A percentile compares a stretch with the other conserved stretches of the same genome.
phyloP scores from a whole-genome alignment of 1,140 invertebrate species.

The Brachionus plicatilis region DNA sequence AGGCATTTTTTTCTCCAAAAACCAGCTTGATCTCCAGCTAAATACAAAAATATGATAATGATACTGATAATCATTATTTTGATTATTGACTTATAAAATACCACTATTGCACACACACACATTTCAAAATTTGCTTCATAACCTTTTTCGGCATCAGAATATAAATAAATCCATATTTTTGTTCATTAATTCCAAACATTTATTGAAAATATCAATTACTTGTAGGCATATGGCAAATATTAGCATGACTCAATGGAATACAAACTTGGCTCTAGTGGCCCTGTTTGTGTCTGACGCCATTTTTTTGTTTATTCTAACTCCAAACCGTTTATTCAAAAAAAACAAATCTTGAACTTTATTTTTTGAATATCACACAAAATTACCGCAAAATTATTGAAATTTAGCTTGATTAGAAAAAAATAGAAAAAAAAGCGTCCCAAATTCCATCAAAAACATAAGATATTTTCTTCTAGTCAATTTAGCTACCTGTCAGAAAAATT shows the following conservation, averaged over 20 bases:
- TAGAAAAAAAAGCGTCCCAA: neutral
- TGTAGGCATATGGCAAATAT: neutral
- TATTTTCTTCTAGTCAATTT: neutral
- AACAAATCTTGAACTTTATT: neutral
- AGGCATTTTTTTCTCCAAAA: neutral
- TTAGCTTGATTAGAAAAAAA: neutral
- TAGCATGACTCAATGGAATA: neutral
- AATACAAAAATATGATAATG: conserved; percentile 19
- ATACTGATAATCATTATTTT: neutral
- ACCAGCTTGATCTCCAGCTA: neutral
- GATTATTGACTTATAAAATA: neutral
- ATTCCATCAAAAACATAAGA: neutral
- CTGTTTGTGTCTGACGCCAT: neutral
- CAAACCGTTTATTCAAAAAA: neutral
- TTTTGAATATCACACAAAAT: neutral
- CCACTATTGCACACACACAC: neutral
- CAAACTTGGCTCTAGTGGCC: neutral
- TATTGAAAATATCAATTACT: conserved; percentile 31
- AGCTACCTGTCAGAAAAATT: neutral
- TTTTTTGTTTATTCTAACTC: neutral
- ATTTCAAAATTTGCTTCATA: conserved; percentile 12
- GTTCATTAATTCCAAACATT: conserved; percentile 13
- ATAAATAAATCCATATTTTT: conserved; percentile 10
- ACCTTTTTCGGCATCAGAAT: neutral
- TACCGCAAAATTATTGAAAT: neutral